Percentiles rank a stretch among this genome's conserved stretches.
Evolutionary conservation across 2,888 invertebrate genomes (phyloP).

Genomic region (Brachypalpus laphriformis): DNA sequence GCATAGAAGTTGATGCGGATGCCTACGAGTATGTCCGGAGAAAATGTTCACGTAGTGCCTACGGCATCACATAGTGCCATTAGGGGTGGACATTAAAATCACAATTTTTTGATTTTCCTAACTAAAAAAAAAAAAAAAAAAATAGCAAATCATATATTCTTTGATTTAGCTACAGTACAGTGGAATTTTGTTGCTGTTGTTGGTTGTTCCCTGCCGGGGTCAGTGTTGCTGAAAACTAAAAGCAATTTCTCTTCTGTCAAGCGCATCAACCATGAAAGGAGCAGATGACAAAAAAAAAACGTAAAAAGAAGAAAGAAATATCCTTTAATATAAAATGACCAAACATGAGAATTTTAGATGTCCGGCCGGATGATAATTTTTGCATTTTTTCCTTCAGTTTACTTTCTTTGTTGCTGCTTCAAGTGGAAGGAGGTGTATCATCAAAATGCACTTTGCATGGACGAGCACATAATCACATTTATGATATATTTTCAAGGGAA

Average conservation of each 20-base stretch:
- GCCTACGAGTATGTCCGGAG: conserved; percentile 39
- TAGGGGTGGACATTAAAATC: conserved; percentile 72
- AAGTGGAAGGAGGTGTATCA: conserved; percentile 63
- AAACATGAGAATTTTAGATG: conserved; percentile 72
- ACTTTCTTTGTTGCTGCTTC: conserved; percentile 65
- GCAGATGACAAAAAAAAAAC: conserved; percentile 48
- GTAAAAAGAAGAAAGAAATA: conserved; percentile 52
- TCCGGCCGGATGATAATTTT: conserved; percentile 73
- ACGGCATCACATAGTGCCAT: conserved; percentile 58
- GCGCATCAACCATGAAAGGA: conserved; percentile 70
- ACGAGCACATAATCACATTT: conserved; percentile 81
- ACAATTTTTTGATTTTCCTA: conserved; percentile 59
- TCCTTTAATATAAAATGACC: conserved; percentile 74
- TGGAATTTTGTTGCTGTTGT: conserved; percentile 42
- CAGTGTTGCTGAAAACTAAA: conserved; percentile 60
- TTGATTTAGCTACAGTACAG: conserved; percentile 62
- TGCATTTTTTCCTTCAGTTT: conserved; percentile 57
- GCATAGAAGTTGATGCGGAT: conserved; percentile 31
- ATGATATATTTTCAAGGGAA: conserved; percentile 79
- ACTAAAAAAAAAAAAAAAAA: conserved; percentile 42
- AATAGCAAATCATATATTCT: conserved; percentile 66
- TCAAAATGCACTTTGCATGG: conserved; percentile 75
- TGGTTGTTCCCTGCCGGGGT: conserved; percentile 14
- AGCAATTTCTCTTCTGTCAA: conserved; percentile 73
- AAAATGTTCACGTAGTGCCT: conserved; percentile 52